These are phyloP conservation scores for Anolis carolinensis DNA, from an alignment of 2,113 vertebrate genomes.

Conservation along the genomic window DNA sequence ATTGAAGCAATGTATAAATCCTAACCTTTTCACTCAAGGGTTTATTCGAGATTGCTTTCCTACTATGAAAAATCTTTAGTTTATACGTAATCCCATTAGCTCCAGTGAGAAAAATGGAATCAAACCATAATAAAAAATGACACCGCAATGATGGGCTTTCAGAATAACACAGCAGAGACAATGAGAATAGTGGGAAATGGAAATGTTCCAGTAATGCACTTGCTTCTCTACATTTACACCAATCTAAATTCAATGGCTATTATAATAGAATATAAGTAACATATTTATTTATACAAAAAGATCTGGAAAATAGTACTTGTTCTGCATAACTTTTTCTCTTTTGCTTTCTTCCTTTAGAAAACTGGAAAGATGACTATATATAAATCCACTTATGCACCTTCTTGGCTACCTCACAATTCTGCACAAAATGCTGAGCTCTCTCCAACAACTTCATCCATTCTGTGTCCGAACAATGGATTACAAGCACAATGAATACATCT, in stretches of 20 bases:
- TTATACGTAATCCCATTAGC: background rate
- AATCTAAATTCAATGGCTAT: background rate
- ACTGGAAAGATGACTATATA: background rate
- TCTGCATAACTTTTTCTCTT: background rate
- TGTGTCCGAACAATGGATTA: too few relatives aligned
- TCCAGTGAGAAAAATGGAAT: background rate
- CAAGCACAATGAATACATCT: too few relatives aligned
- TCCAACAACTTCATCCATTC: too few relatives aligned
- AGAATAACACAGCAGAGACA: background rate
- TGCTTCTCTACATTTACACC: background rate
- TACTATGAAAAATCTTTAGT: background rate
- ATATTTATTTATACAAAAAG: background rate
- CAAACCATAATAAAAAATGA: background rate
- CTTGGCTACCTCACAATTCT: background rate
- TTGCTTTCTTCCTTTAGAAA: background rate
- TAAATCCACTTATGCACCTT: background rate
- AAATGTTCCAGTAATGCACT: background rate
- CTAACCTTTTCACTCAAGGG: background rate
- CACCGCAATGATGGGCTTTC: background rate
- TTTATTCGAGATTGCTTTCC: background rate
- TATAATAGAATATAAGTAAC: background rate
- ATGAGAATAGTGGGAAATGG: background rate
- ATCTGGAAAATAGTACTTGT: background rate
- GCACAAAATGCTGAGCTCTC: too few relatives aligned
- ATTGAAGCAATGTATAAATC: background rate